Percentiles rank a stretch among this genome's conserved stretches.
phyloP scores from a whole-genome alignment of 2,888 invertebrate genomes.

The Polia nebulosa region DNA sequence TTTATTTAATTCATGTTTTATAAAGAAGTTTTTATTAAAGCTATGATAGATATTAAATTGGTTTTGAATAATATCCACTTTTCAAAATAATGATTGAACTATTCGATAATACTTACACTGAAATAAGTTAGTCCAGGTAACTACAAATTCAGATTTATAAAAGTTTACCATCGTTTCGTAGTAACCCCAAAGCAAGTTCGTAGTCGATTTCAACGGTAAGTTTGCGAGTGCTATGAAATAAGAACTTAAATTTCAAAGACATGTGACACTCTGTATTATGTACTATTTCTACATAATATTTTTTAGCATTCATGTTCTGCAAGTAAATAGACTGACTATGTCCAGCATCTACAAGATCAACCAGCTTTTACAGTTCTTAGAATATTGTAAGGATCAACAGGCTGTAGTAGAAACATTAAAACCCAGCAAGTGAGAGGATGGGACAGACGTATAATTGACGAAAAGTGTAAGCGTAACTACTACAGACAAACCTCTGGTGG shows the following conservation, averaged over 20 bases:
- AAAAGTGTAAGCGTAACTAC: background rate
- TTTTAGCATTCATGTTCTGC: too few relatives aligned
- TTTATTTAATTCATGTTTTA: conserved; percentile 34
- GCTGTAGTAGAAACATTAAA: background rate
- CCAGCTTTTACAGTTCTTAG: too few relatives aligned
- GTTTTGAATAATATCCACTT: conserved; percentile 4
- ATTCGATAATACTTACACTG: too few relatives aligned
- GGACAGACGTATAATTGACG: background rate
- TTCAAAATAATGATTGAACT: too few relatives aligned
- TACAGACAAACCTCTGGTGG: too few relatives aligned
- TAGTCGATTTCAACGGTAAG: background rate
- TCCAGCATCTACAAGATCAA: background rate
- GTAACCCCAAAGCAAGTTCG: background rate
- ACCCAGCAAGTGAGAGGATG: background rate
- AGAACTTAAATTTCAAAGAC: too few relatives aligned
- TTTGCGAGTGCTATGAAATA: background rate
- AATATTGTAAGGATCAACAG: too few relatives aligned
- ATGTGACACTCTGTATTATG: too few relatives aligned
- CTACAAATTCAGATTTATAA: too few relatives aligned
- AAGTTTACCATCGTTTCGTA: background rate
- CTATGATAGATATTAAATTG: conserved; percentile 10
- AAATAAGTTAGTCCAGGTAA: too few relatives aligned
- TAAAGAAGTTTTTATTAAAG: conserved; percentile 47
- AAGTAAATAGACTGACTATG: too few relatives aligned
- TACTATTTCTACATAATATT: too few relatives aligned